Evolutionary conservation across 2,888 invertebrate species (phyloP), one percentile per base, ranked within the genome.

Genomic region (Phytoseiulus persimilis): DNA sequence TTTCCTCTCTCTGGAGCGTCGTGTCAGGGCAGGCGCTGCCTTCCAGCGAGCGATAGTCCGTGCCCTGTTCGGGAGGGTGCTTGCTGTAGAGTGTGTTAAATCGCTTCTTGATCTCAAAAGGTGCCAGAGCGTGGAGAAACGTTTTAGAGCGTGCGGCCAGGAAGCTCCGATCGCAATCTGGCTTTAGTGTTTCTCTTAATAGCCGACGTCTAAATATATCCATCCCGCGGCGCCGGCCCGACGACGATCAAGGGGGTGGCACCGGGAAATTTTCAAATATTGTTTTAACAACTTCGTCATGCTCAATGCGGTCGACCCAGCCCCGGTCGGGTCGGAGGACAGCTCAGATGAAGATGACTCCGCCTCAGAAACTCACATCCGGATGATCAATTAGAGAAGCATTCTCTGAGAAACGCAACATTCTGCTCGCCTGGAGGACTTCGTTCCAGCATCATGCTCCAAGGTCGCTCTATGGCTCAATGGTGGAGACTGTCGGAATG

Each of bases 91-190:
- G 65, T 65, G 65, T 65, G 65, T 65, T 65, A 65, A 65, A 65
- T 65, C 65, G 65, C 65, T 65, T 45, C 45, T 45, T 87, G 87
- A 87, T 87, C 87, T 87, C 87, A 39, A 33, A 87, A 87, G 87
- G 87, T 87, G 87, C 87, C 87, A 45, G 87, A 87, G 87, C 87
- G 87, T 87, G 33, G 87, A 87, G 87, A 87, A 87, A 87, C 87
- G 87, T 87, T 87, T 87, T 87, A 87, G 87, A 87, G 39, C 32
- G 87, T 33, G 87, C 39, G 31, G 83, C 83, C 31, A 33, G 87
- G 32, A 87, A 32, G 18, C 87, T 28, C 32, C 87, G 87, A 87
- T 87, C 87, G 87, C 87, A 87, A 87, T 87, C 87, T 87, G 87
- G 87, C 39, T 87, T 87, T 87, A 87, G 87, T 87, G 33, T 87